Percentiles rank a stretch among this genome's conserved stretches.
phyloP scores from a whole-genome alignment of 2,797 vertebrate species.

The Fringilla coelebs region DNA sequence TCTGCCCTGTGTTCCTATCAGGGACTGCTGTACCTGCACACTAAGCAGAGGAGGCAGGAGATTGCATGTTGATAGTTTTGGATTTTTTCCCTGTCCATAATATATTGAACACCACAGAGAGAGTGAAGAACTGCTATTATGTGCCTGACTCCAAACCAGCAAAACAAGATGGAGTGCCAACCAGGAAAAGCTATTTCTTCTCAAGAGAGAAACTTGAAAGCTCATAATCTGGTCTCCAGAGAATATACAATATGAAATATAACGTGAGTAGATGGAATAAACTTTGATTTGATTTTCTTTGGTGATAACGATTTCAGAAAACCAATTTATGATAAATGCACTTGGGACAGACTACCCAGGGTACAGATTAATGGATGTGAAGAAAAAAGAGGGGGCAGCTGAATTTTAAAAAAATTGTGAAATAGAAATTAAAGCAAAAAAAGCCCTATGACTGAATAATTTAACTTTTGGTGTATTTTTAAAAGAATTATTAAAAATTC shows the following conservation, averaged over 20 bases:
- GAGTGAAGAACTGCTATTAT: background rate
- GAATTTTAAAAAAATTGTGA: background rate
- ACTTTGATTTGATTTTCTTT: conserved; percentile 22
- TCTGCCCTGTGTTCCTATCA: background rate
- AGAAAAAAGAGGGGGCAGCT: background rate
- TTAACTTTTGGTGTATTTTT: background rate
- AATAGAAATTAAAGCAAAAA: background rate
- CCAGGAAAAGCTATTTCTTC: conserved; percentile 1
- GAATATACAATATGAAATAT: background rate
- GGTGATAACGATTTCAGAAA: background rate
- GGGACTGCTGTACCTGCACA: background rate
- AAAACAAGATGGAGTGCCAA: background rate
- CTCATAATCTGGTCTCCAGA: background rate
- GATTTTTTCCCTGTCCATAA: background rate
- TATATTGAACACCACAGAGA: background rate
- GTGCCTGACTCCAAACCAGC: background rate
- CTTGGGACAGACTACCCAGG: background rate
- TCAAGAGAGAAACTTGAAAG: conserved; percentile 1
- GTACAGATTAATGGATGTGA: background rate
- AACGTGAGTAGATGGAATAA: background rate
- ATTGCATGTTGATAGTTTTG: background rate
- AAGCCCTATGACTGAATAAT: background rate
- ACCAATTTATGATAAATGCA: background rate
- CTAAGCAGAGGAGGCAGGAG: background rate
- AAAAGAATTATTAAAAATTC: background rate